Evolutionary conservation across 2,113 vertebrate species (phyloP).

Genomic region (Carollia perspicillata): DNA sequence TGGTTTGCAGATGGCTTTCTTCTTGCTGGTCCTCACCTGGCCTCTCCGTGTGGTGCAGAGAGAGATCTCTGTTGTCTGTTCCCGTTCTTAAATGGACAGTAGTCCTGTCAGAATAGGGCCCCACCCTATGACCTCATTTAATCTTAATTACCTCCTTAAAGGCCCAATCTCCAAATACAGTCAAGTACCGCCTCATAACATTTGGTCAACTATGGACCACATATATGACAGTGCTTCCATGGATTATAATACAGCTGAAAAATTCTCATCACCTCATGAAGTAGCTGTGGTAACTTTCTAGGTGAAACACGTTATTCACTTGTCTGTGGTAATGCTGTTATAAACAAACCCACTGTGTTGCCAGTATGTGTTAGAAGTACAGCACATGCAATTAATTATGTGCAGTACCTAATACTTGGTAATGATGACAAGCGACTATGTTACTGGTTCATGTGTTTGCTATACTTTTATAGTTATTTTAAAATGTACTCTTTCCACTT

Average conservation of each 20-base stretch:
- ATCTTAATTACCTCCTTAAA: background rate
- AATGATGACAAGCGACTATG: too few relatives aligned
- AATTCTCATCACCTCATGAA: background rate
- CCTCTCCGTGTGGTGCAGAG: background rate
- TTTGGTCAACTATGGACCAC: background rate
- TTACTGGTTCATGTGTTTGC: background rate
- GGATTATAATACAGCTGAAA: background rate
- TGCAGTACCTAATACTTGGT: background rate
- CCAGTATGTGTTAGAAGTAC: background rate
- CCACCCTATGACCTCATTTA: background rate
- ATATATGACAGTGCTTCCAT: background rate
- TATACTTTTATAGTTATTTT: background rate
- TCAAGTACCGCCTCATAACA: background rate
- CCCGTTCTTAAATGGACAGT: background rate
- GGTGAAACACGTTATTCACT: background rate
- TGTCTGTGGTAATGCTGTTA: too few relatives aligned
- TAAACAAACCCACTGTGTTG: background rate
- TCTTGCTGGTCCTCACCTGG: background rate
- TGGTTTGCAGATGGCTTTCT: background rate
- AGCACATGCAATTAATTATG: background rate
- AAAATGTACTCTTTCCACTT: background rate
- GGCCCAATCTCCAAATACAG: background rate
- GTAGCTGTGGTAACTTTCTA: background rate
- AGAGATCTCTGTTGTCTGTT: background rate
- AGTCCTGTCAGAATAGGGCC: background rate